These are phyloP conservation scores for Aldabrachelys gigantea DNA, from an alignment of 2,113 vertebrate species.

Conservation along the genomic window DNA sequence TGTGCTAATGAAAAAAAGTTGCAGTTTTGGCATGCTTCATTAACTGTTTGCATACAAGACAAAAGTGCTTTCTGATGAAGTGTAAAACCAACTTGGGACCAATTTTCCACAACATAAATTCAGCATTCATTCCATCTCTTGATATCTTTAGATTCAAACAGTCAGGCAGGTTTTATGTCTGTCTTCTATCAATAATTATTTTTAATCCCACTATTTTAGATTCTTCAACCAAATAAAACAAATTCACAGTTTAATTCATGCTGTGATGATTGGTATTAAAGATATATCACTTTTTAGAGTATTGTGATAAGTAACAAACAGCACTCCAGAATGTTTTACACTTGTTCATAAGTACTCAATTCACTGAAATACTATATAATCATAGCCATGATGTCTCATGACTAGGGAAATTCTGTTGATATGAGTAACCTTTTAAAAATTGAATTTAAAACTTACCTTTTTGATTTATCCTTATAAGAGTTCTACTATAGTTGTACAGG, in stretches of 20 bases:
- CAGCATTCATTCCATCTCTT: slow-evolving; percentile 78
- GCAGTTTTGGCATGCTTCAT: slow-evolving; percentile 80
- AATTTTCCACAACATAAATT: slow-evolving; percentile 90
- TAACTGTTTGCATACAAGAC: slow-evolving; percentile 87
- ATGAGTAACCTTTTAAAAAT: background rate
- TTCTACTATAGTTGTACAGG: background rate
- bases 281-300: slow-evolving; percentile 19
- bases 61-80: slow-evolving; percentile 85
- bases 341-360: slow-evolving; percentile 7
- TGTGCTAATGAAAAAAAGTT: slow-evolving; percentile 74
- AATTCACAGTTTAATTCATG: slow-evolving; percentile 45
- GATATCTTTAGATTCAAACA: slow-evolving; percentile 74
- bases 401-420: background rate
- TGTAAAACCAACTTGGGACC: slow-evolving; percentile 86
- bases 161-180: slow-evolving; percentile 67
- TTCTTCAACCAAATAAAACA: slow-evolving; percentile 58
- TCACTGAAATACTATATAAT: slow-evolving; percentile 16
- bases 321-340: background rate
- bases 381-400: background rate
- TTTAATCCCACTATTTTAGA: slow-evolving; percentile 67
- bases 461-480: background rate
- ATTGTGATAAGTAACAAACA: slow-evolving; percentile 24
- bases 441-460: background rate
- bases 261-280: slow-evolving; percentile 55
- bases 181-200: slow-evolving; percentile 72